These are phyloP conservation scores for Phoenicopterus ruber DNA, from an alignment of 2,113 vertebrate species.

Conservation along the genomic window DNA sequence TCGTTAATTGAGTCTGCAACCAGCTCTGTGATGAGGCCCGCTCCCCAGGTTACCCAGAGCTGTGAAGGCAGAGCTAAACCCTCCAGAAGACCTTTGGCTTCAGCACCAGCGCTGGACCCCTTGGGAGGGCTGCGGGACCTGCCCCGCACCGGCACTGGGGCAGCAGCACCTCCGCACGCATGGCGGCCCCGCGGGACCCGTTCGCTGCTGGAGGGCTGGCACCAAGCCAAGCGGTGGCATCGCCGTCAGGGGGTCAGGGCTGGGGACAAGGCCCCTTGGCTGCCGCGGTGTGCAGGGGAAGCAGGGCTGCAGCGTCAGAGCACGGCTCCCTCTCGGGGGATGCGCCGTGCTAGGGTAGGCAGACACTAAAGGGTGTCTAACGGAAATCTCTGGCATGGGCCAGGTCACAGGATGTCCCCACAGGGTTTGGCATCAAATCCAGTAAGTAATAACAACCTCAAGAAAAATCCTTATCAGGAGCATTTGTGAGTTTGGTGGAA, in stretches of 20 bases:
- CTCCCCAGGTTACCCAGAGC: not conserved
- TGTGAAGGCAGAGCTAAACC: not conserved
- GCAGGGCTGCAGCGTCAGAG: not conserved
- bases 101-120: not conserved
- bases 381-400: not conserved
- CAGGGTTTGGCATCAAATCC: not conserved
- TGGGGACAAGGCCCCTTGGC: not conserved
- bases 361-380: not conserved
- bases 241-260: rapidly evolving
- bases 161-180: not conserved
- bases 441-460: not conserved
- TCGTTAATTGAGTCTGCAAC: not conserved
- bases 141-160: not conserved
- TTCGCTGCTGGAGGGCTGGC: not conserved
- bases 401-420: not conserved
- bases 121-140: not conserved
- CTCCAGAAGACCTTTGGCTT: not conserved
- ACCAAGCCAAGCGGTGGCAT: too few species aligned
- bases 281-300: too few species aligned
- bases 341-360: too few species aligned
- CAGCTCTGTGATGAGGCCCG: not conserved
- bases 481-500: not conserved
- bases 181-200: not conserved
- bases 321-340: rapidly evolving
- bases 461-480: not conserved